Conservation (phyloP, 2,888 invertebrate species). For the Craniophora ligustri region DNA sequence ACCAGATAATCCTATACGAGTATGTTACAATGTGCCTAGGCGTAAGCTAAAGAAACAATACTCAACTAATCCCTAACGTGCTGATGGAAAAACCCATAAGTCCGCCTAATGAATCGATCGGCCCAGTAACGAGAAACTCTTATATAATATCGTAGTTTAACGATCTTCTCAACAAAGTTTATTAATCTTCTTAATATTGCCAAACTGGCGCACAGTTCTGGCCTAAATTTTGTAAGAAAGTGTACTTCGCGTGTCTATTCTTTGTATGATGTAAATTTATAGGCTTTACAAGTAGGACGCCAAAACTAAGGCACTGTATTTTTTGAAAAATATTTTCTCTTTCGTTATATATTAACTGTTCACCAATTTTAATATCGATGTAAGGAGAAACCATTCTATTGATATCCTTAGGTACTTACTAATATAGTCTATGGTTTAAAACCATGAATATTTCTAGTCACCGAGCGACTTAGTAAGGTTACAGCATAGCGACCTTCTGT, state of each 20-base stretch:
- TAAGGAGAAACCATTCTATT: no score
- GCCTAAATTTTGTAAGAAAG: slow-evolving; percentile 28
- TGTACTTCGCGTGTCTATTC: slow-evolving; percentile 26
- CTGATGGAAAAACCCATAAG: slow-evolving; percentile 52
- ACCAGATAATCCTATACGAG: slow-evolving; percentile 55
- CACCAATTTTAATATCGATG: background rate
- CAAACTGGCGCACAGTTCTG: slow-evolving; percentile 32
- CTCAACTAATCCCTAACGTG: slow-evolving; percentile 49
- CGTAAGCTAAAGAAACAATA: slow-evolving; percentile 52
- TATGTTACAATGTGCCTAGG: slow-evolving; percentile 36
- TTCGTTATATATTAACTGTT: background rate
- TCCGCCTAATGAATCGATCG: slow-evolving; percentile 54
- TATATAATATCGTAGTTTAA: slow-evolving; percentile 49
- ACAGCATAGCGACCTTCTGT: slow-evolving; percentile 41
- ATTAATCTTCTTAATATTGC: slow-evolving; percentile 50
- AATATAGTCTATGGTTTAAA: background rate
- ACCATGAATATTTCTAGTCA: slow-evolving; percentile 3
- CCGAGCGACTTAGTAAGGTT: slow-evolving; percentile 14
- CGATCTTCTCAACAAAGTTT: slow-evolving; percentile 46
- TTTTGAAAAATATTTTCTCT: background rate
- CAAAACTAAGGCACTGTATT: slow-evolving; percentile 6
- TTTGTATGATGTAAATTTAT: slow-evolving; percentile 26
- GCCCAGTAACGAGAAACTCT: slow-evolving; percentile 50
- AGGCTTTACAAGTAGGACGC: slow-evolving; percentile 12
- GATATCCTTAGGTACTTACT: no score